Evolutionary conservation across 2,113 vertebrate species (phyloP).

Genomic region (Cyanoliseus patagonus): DNA sequence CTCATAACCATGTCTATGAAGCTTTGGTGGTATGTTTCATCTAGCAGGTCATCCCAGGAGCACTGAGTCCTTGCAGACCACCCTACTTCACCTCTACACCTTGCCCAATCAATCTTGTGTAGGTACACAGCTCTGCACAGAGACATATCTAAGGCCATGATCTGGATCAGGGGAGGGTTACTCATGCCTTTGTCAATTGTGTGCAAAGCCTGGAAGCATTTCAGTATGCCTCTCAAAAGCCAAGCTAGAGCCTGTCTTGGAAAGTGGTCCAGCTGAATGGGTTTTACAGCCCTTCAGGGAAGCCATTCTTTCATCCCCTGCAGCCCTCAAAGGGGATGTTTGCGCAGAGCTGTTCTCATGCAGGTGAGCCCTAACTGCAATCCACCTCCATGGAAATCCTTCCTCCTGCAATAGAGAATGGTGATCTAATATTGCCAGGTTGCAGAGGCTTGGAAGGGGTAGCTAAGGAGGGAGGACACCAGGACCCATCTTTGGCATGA

Average conservation of each 20-base stretch:
- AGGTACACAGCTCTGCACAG: rapidly evolving
- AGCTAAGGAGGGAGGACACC: not conserved
- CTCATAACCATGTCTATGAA: not conserved
- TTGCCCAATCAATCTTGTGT: rapidly evolving
- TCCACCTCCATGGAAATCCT: not conserved
- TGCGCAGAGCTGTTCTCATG: not conserved
- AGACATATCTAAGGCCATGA: not conserved
- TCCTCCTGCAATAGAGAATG: not conserved
- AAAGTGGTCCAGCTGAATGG: not conserved
- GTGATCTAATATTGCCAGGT: rapidly evolving
- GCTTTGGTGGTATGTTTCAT: not conserved
- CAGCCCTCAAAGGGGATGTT: not conserved
- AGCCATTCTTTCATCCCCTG: not conserved
- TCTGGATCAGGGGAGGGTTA: not conserved
- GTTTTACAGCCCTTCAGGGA: not conserved
- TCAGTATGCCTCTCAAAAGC: not conserved
- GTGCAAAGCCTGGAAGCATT: not conserved
- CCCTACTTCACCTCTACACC: not conserved
- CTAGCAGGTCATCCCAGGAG: not conserved
- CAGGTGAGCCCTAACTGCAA: rapidly evolving
- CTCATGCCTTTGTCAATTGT: not conserved
- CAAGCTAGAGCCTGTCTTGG: not conserved
- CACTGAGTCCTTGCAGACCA: not conserved
- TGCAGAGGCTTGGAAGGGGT: not conserved
- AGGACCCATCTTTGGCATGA: not conserved